A percentile compares a stretch with the other conserved stretches of the same genome.
phyloP scores from a whole-genome alignment of 2,888 invertebrate species.

The Capitulum mitella region DNA sequence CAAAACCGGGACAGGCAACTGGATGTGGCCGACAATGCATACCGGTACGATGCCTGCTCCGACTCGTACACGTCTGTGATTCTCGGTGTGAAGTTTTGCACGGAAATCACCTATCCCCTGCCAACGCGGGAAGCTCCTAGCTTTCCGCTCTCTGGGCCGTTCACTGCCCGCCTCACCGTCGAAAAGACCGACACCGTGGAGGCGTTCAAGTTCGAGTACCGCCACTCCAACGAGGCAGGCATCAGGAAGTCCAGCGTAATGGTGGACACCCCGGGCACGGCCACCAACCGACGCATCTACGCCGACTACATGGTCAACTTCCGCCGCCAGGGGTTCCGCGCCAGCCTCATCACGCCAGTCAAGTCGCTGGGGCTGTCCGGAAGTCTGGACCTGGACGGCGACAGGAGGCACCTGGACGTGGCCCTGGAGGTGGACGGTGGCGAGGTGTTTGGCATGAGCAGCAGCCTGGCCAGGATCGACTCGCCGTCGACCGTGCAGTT shows the following conservation, averaged over 20 bases:
- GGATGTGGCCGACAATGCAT: not conserved
- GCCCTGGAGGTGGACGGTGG: not conserved
- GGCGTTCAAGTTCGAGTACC: slow-evolving; percentile 31
- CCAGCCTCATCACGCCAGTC: slow-evolving; percentile 28
- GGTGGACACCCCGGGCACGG: slow-evolving; percentile 32
- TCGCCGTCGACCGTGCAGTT: not conserved
- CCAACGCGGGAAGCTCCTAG: too few species aligned
- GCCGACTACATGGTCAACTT: slow-evolving; percentile 15
- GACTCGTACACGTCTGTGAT: not conserved
- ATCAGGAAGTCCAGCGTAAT: slow-evolving; percentile 27
- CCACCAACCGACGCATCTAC: slow-evolving; percentile 27
- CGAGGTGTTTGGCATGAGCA: not conserved
- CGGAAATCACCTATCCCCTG: not conserved
- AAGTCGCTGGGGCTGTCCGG: slow-evolving; percentile 26
- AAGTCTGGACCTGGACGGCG: not conserved
- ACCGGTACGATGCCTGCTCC: not conserved
- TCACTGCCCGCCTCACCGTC: slow-evolving; percentile 8
- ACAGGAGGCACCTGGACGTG: not conserved
- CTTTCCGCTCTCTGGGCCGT: not conserved
- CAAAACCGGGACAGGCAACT: slow-evolving; percentile 47
- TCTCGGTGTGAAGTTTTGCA: not conserved
- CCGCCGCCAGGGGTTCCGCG: slow-evolving; percentile 2
- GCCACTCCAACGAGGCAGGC: not conserved
- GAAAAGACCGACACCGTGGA: slow-evolving; percentile 33
- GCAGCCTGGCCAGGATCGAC: not conserved